These are phyloP conservation scores for Drosophila phalerata DNA, from an alignment of 2,888 invertebrate species.

Conservation along the genomic window DNA sequence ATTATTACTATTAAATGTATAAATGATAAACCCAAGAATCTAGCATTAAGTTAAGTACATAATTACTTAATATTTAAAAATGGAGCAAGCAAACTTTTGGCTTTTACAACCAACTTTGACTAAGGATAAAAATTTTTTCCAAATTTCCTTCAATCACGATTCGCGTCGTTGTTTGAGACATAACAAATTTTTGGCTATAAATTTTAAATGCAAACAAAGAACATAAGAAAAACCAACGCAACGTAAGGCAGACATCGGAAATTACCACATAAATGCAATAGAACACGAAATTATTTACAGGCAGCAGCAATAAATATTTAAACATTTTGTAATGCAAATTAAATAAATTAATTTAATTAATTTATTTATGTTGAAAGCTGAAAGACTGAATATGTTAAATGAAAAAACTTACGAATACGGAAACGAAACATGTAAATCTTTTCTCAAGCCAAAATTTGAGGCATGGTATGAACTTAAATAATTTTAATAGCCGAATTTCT, in stretches of 20 bases:
- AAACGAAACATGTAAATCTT: slow-evolving; percentile 61
- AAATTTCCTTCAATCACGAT: slow-evolving; percentile 63
- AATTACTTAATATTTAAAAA: slow-evolving; percentile 41
- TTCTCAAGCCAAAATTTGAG: slow-evolving; percentile 62
- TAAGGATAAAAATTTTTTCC: slow-evolving; percentile 72
- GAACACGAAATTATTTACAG: slow-evolving; percentile 80
- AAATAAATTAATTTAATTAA: slow-evolving; percentile 84
- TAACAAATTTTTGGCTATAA: slow-evolving; percentile 79
- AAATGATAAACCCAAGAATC: slow-evolving; percentile 57
- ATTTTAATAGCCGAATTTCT: slow-evolving; percentile 81
- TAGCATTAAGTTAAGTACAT: slow-evolving; percentile 67
- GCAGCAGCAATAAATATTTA: slow-evolving; percentile 53
- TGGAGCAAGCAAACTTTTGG: slow-evolving; percentile 74
- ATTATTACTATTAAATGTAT: slow-evolving; percentile 76
- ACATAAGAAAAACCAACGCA: slow-evolving; percentile 42
- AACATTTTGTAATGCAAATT: slow-evolving; percentile 71
- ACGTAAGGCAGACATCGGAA: slow-evolving; percentile 76
- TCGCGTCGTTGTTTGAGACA: slow-evolving; percentile 33
- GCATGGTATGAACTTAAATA: slow-evolving; percentile 69
- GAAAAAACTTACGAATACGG: slow-evolving; percentile 55
- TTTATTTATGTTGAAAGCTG: slow-evolving; percentile 81
- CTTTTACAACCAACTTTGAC: slow-evolving; percentile 78
- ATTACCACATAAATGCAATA: slow-evolving; percentile 81
- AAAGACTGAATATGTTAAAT: slow-evolving; percentile 84
- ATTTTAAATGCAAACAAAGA: slow-evolving; percentile 53